These are phyloP conservation scores for Mungos mungo DNA, from an alignment of 2,113 vertebrate species.

Conservation along the genomic window DNA sequence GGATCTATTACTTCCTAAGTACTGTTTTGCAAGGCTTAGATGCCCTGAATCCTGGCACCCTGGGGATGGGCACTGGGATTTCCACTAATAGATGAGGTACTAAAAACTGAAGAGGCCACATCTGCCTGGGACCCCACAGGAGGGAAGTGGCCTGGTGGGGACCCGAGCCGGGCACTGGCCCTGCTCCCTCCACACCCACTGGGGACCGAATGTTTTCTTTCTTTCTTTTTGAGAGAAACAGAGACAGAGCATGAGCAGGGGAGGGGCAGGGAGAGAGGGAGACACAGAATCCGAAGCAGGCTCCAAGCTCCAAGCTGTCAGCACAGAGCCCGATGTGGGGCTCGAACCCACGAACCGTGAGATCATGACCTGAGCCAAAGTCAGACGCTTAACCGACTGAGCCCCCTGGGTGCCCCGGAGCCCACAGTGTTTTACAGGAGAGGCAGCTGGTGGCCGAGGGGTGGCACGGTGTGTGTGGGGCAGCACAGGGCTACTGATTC, in stretches of 20 bases:
- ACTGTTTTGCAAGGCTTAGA: background rate
- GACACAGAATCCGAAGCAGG: too few species aligned
- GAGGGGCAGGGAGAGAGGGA: too few species aligned
- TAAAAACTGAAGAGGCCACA: background rate
- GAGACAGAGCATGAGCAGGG: too few species aligned
- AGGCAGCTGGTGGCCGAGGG: background rate
- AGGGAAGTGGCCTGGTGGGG: background rate
- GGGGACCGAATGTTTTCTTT: background rate
- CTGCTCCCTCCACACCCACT: background rate
- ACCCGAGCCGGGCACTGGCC: background rate
- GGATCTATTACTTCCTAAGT: too few species aligned
- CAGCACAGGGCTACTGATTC: fast-evolving
- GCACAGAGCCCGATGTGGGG: too few species aligned
- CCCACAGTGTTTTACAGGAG: background rate
- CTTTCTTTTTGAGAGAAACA: too few species aligned
- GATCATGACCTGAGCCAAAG: too few species aligned
- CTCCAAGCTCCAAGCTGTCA: too few species aligned
- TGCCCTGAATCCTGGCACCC: background rate
- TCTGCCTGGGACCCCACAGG: background rate
- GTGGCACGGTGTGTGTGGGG: background rate
- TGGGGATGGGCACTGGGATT: background rate
- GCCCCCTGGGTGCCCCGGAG: background rate
- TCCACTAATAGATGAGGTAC: background rate
- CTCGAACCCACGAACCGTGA: too few species aligned
- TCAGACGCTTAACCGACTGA: too few species aligned